These are phyloP conservation scores for Philopotamus ludificatus DNA, from an alignment of 1,140 invertebrate genomes.

Conservation along the genomic window DNA sequence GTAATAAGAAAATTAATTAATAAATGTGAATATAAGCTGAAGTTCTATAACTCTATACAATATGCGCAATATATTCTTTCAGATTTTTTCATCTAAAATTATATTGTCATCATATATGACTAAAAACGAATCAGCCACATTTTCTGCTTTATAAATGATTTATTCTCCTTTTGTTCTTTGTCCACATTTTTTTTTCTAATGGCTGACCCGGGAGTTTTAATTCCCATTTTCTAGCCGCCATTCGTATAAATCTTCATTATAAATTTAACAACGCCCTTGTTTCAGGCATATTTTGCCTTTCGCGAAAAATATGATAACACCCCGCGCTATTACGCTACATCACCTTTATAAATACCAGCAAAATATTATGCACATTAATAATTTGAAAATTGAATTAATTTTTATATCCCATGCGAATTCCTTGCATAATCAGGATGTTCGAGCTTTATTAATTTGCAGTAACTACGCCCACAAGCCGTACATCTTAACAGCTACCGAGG, in stretches of 20 bases:
- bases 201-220: not conserved
- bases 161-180: no score
- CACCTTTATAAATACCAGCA: no score
- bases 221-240: not conserved
- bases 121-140: not conserved
- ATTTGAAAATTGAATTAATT: no score
- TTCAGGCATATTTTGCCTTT: not conserved
- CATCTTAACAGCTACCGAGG: no score
- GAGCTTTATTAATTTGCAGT: not conserved
- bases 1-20: no score
- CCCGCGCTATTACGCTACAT: not conserved
- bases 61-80: not conserved
- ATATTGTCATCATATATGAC: no score
- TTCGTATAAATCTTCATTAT: not conserved
- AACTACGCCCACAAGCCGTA: no score
- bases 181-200: not conserved
- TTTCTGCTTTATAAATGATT: no score
- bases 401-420: not conserved
- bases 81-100: not conserved
- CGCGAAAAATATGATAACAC: not conserved
- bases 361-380: no score
- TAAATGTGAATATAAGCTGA: not conserved
- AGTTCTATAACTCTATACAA: not conserved
- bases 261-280: not conserved
- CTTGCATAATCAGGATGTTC: not conserved